Base-by-base conservation (phyloP, 2,888 invertebrate species). In the Anaspis maculata region DNA sequence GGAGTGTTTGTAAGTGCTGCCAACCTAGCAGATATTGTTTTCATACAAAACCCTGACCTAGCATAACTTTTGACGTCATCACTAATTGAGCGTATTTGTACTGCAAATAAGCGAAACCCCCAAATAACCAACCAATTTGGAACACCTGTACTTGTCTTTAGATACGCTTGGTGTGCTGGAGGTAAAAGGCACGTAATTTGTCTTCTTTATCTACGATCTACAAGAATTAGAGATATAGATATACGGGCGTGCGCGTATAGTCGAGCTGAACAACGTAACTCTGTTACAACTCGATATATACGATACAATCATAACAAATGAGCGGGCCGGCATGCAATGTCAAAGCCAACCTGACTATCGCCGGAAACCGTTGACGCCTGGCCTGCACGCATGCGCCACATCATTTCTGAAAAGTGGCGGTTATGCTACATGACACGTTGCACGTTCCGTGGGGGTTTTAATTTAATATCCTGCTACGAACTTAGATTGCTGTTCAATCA, bases 261-360 rank as follows among this genome's bases (percentile, higher is more conserved):
- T 27, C 30, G 31, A 23, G 28, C 36, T 37, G 34, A 39, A 43
- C 31, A 41, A 40, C 49, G 46, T 42, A 51, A 51, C 48, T 51
- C 48, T 42, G 48, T 51, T 49, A 48, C 44, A 49, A 48, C 39
- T 49, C 47, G 48, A 51, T 49, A 45, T 9, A 19, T 45, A 49
- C 41, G 50, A 50, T 50, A 51, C 45, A 45, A 49, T 50, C 48
- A 48, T 48, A 49, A 49, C 41, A 45, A 49, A 46, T 46, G 46
- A 45, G 42, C 41, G 37, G 35, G 30, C 39, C 44, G 32, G 39
- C 48, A 48, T 48, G 48, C 49, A 43, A 49, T 37, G 30, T 40
- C 35, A 36, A 41, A 40, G 29, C 37, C 33, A 37, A 40, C 33
- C 30, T 40, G 32, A 37, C 37, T 37, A 39, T 37, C 36, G 25